These are phyloP conservation scores for Perdita meconis DNA, from an alignment of 2,888 invertebrate species.

Conservation along the genomic window DNA sequence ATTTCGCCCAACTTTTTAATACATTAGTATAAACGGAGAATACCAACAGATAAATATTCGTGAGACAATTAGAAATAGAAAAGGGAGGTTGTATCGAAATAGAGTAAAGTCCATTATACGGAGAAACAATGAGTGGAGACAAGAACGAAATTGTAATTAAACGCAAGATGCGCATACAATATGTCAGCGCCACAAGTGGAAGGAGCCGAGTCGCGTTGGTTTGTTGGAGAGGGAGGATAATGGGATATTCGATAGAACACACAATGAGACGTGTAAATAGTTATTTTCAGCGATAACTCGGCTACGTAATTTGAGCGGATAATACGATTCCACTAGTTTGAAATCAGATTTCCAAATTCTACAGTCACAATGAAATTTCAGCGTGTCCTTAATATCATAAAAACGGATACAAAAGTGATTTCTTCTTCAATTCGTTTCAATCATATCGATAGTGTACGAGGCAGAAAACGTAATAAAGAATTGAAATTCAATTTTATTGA, in stretches of 20 bases:
- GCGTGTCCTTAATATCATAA: no score
- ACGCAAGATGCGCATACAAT: slow-evolving; percentile 42
- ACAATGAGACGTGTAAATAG: slow-evolving; percentile 40
- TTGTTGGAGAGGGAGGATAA: slow-evolving; percentile 14
- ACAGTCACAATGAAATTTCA: no score
- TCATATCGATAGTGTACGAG: no score
- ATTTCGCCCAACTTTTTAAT: no score
- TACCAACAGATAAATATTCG: no score
- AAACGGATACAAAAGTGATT: no score
- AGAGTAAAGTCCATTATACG: slow-evolving; percentile 16
- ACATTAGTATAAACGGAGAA: no score
- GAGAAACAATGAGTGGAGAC: slow-evolving; percentile 15
- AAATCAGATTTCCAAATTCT: slow-evolving; percentile 6
- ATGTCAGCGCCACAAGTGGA: slow-evolving; percentile 20
- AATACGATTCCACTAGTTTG: neutral
- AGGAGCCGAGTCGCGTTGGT: slow-evolving; percentile 12
- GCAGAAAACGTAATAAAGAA: no score
- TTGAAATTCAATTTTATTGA: no score
- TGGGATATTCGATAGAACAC: slow-evolving; percentile 31
- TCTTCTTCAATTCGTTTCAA: no score
- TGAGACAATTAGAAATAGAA: no score
- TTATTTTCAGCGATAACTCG: slow-evolving; percentile 40
- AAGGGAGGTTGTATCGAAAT: slow-evolving; percentile 8
- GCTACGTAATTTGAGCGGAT: neutral
- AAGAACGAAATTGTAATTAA: slow-evolving; percentile 46